Conservation (phyloP, 2,797 vertebrate genomes). For the Nyctibius grandis region DNA sequence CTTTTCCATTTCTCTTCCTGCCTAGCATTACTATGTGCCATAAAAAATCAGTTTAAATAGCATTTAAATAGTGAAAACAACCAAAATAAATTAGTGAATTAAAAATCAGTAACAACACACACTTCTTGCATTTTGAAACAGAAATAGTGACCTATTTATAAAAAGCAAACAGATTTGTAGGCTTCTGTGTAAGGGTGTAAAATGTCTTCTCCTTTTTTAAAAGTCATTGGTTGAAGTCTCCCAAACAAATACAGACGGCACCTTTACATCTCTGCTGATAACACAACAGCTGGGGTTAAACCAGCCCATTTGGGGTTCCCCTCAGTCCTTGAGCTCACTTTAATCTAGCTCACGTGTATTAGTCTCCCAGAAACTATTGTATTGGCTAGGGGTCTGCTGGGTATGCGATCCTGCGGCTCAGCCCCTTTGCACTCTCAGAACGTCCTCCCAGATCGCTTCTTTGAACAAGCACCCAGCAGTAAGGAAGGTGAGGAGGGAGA, state of each 20-base stretch:
- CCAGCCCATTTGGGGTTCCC: background rate
- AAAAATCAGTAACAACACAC: background rate
- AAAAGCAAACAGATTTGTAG: background rate
- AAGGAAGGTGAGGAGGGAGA: background rate
- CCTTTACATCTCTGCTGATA: background rate
- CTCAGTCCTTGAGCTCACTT: background rate
- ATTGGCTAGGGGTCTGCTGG: background rate
- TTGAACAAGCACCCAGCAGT: background rate
- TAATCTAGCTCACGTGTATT: no score
- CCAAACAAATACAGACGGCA: background rate
- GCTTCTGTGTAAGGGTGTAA: background rate
- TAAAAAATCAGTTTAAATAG: background rate
- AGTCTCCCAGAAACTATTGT: background rate
- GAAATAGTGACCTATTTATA: background rate
- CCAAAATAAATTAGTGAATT: background rate
- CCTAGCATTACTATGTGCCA: background rate
- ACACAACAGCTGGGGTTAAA: background rate
- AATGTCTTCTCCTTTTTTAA: background rate
- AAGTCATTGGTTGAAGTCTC: background rate
- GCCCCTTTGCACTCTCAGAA: accelerated
- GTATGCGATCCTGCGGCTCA: background rate
- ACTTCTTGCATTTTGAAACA: background rate
- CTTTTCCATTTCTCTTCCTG: background rate
- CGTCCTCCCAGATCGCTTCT: background rate
- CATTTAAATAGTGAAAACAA: background rate